phyloP scores from a whole-genome alignment of 2,797 vertebrate species.

The Neostethus bicornis region DNA sequence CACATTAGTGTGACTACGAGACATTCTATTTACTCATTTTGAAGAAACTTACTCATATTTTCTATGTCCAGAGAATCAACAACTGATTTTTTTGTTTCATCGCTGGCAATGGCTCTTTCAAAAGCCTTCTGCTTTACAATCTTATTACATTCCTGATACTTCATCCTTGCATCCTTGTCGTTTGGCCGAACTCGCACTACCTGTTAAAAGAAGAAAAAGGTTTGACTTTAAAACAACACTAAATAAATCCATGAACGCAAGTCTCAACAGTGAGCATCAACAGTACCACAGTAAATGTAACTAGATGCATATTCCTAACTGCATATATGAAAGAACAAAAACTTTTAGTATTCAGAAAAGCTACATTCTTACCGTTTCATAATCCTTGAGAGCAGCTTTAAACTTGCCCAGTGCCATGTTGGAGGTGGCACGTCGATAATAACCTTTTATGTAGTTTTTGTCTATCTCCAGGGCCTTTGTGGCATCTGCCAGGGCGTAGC shows the following conservation, averaged over 20 bases:
- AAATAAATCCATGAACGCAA: too few relatives aligned
- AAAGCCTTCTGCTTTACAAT: constrained; percentile 96
- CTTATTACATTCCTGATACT: constrained; percentile 95
- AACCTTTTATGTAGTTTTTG: constrained; percentile 94
- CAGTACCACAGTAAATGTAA: too few relatives aligned
- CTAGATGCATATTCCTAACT: not conserved
- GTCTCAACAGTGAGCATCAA: too few relatives aligned
- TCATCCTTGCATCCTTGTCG: constrained; percentile 93
- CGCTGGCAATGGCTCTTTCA: constrained; percentile 91
- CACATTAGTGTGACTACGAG: too few relatives aligned
- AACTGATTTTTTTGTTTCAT: constrained; percentile 89
- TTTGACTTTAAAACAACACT: not conserved
- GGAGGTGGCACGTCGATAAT: constrained; percentile 92
- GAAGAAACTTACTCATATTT: constrained; percentile 88
- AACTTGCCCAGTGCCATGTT: constrained; percentile 98
- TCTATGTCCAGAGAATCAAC: constrained; percentile 95
- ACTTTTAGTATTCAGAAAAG: not conserved
- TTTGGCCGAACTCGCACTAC: constrained; percentile 92
- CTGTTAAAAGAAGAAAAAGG: constrained; percentile 62
- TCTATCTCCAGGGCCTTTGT: constrained; percentile 90
- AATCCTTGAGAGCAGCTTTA: constrained; percentile 93
- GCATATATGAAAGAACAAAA: not conserved
- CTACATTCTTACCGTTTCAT: constrained; percentile 86
- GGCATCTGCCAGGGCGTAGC: constrained; percentile 91
- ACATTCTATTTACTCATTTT: too few relatives aligned